Conservation (phyloP, 2,888 invertebrate species). For the Carpatolechia fugitivella region DNA sequence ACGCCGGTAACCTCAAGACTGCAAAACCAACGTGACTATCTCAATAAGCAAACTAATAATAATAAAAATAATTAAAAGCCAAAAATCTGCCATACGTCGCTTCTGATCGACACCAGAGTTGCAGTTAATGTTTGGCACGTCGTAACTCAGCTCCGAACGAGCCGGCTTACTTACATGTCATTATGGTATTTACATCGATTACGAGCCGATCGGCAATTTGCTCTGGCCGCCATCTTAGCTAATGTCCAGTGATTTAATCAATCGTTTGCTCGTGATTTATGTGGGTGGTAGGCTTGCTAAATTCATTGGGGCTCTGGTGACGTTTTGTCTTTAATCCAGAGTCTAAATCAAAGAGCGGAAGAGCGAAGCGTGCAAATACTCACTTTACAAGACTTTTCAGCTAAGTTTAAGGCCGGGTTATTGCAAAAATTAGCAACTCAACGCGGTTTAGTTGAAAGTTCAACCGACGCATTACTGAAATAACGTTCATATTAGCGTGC, state of each 20-base stretch:
- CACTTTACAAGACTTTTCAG: no score
- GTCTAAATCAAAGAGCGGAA: no score
- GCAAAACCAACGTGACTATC: no score
- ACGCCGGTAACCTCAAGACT: no score
- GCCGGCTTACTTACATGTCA: slow-evolving; percentile 30
- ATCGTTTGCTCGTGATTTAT: slow-evolving; percentile 1
- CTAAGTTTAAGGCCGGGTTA: no score
- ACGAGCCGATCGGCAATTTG: slow-evolving; percentile 8
- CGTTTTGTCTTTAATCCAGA: no score
- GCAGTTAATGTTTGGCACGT: slow-evolving; percentile 31
- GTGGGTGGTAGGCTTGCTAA: background rate
- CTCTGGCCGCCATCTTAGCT: slow-evolving; percentile 4
- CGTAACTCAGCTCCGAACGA: slow-evolving; percentile 54
- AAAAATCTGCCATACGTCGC: background rate
- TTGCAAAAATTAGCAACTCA: no score
- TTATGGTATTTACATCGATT: slow-evolving; percentile 34
- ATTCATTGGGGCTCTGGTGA: no score
- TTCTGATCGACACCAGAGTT: background rate
- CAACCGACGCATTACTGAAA: no score
- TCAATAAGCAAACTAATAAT: background rate
- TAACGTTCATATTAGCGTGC: no score
- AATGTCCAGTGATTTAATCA: slow-evolving; percentile 8
- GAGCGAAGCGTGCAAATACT: no score
- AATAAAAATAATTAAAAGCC: background rate
- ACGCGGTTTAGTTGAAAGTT: no score